A percentile compares a stretch with the other conserved stretches of the same genome.
Conservation (phyloP, 2,888 invertebrate genomes). For the Priocnemis perturbator region DNA sequence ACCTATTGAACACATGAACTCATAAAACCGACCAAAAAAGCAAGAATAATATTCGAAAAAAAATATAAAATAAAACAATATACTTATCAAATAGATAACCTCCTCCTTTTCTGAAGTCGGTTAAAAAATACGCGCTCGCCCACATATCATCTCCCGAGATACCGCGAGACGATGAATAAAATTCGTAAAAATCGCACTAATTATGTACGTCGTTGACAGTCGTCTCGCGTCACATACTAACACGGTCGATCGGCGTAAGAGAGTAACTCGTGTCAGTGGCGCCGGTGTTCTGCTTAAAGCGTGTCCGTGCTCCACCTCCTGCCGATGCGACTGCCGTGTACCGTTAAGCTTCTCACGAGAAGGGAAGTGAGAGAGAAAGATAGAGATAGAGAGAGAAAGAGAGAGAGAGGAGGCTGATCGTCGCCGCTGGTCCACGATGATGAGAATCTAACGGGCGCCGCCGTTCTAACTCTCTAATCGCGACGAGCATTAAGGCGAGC, state of each 20-base stretch:
- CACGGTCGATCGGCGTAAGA: constrained; percentile 11
- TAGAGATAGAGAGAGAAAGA: neutral
- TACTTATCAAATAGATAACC: too few relatives aligned
- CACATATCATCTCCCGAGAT: too few relatives aligned
- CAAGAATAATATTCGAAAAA: too few relatives aligned
- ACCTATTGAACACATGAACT: too few relatives aligned
- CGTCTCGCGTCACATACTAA: too few relatives aligned
- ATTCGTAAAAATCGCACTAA: too few relatives aligned
- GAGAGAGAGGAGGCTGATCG: neutral
- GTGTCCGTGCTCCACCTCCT: neutral
- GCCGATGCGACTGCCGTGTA: constrained; percentile 10
- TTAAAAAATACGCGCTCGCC: too few relatives aligned
- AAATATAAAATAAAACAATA: too few relatives aligned
- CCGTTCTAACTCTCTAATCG: constrained; percentile 36
- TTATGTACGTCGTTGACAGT: too few relatives aligned
- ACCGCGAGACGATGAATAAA: too few relatives aligned
- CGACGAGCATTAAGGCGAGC: constrained; percentile 35
- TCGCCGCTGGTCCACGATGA: constrained; percentile 21
- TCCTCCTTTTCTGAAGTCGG: too few relatives aligned
- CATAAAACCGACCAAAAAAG: too few relatives aligned
- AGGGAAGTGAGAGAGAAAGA: neutral
- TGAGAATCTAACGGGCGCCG: constrained; percentile 43
- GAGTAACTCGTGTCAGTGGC: constrained; percentile 25
- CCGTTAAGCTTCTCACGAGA: constrained; percentile 30
- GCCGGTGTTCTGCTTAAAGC: constrained; percentile 33